A percentile compares a stretch with the other conserved stretches of the same genome.
phyloP scores from a whole-genome alignment of 2,797 vertebrate genomes.

The Hyperoplus immaculatus region DNA sequence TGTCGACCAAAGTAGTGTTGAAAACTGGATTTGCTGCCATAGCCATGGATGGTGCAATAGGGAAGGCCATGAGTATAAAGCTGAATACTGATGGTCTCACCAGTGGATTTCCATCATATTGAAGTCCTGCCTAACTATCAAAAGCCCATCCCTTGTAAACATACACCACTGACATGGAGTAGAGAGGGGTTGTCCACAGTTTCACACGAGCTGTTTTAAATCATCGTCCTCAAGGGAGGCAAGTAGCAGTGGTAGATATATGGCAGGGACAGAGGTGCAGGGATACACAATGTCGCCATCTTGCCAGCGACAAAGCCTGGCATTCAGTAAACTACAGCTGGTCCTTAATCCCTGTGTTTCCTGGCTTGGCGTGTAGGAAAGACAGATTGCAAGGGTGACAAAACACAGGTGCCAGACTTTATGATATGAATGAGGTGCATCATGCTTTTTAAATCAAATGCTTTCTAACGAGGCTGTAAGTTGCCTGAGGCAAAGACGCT shows the following conservation, averaged over 20 bases:
- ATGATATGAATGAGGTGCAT: slow-evolving; percentile 30
- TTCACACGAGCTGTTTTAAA: slow-evolving; percentile 1
- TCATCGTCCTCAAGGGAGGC: not conserved
- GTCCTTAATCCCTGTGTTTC: slow-evolving; percentile 8
- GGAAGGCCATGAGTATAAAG: not conserved
- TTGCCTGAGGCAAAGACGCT: slow-evolving; percentile 20
- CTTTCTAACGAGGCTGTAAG: slow-evolving; percentile 26
- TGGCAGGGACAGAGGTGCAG: not conserved
- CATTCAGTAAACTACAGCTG: slow-evolving; percentile 6
- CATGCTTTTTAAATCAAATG: slow-evolving; percentile 31
- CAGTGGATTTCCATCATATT: slow-evolving; percentile 1
- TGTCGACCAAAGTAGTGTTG: slow-evolving; percentile 3
- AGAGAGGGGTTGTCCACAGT: not conserved
- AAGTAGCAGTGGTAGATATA: not conserved
- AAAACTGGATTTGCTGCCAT: slow-evolving; percentile 12
- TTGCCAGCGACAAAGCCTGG: not conserved
- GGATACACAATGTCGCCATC: not conserved
- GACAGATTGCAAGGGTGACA: slow-evolving; percentile 13
- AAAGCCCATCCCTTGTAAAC: not conserved
- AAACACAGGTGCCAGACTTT: not conserved
- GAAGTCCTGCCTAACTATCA: not conserved
- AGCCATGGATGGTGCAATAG: slow-evolving; percentile 13
- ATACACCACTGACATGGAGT: not conserved
- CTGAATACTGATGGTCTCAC: slow-evolving; percentile 14
- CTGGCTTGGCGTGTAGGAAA: not conserved